phyloP scores from a whole-genome alignment of 2,113 vertebrate genomes.

The Xenotilapia flavipinnis region DNA sequence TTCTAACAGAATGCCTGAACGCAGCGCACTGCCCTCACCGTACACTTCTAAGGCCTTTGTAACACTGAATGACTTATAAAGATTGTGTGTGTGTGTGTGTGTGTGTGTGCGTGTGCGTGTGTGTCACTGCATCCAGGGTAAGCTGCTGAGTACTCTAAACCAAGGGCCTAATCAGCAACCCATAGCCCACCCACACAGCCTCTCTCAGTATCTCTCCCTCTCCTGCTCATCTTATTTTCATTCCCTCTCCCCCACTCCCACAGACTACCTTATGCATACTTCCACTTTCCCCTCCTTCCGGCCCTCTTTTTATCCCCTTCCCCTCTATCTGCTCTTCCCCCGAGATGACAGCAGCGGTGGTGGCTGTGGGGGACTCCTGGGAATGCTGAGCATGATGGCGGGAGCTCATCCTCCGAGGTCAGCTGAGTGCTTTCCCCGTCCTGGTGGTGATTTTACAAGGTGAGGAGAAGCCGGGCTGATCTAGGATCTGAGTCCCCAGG shows the following conservation, averaged over 20 bases:
- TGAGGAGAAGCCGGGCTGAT: conserved; percentile 17
- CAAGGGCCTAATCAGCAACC: conserved; percentile 66
- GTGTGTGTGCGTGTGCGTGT: not conserved
- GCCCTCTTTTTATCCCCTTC: not conserved
- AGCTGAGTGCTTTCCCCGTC: conserved; percentile 15
- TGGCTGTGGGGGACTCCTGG: not conserved
- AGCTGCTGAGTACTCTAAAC: conserved; percentile 58
- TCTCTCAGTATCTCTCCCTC: conserved; percentile 21
- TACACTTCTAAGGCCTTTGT: conserved; percentile 49
- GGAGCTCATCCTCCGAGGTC: conserved; percentile 33
- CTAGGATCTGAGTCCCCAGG: conserved; percentile 32
- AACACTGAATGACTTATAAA: conserved; percentile 38
- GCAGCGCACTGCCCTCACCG: conserved; percentile 31
- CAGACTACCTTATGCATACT: conserved; percentile 3
- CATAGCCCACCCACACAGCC: conserved; percentile 57
- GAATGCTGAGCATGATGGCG: conserved; percentile 1
- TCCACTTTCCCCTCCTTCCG: not conserved
- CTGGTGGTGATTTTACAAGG: conserved; percentile 9
- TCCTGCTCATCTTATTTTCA: conserved; percentile 39
- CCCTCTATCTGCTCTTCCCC: conserved; percentile 7
- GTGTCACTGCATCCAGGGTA: conserved; percentile 9
- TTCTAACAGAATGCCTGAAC: conserved; percentile 64
- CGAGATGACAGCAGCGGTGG: not conserved
- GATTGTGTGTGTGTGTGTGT: not conserved
- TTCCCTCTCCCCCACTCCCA: not conserved